Evolutionary conservation across 2,797 vertebrate species (phyloP).

Genomic region (Myripristis murdjan): DNA sequence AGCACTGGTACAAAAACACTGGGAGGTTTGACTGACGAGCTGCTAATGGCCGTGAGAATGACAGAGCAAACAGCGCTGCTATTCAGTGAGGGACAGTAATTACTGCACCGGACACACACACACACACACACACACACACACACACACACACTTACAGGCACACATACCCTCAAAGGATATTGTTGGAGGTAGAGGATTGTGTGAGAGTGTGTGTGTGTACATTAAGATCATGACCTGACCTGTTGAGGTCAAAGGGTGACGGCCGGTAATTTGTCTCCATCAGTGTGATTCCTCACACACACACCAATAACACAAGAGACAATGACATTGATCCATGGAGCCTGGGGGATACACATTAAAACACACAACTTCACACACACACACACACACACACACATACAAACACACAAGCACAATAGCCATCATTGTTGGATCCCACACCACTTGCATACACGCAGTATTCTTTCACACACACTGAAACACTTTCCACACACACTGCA

Average conservation of each 20-base stretch:
- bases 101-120: not conserved
- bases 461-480: conserved; percentile 8
- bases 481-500: not conserved
- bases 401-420: conserved; percentile 10
- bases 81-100: conserved; percentile 16
- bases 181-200: not conserved
- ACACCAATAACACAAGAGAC: not conserved
- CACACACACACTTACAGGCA: conserved; percentile 1
- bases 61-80: not conserved
- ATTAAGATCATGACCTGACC: conserved; percentile 30
- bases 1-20: conserved; percentile 17
- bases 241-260: conserved; percentile 37
- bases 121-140: not conserved
- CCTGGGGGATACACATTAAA: not conserved
- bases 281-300: conserved; percentile 12
- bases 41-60: conserved; percentile 37
- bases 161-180: not conserved
- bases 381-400: not conserved
- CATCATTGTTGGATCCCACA: not conserved
- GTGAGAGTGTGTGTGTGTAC: conserved; percentile 16
- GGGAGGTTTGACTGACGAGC: not conserved
- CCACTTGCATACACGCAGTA: not conserved
- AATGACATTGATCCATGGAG: not conserved
- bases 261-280: not conserved
- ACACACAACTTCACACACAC: conserved; percentile 10